Evolutionary conservation across 2,888 invertebrate genomes (phyloP).

Genomic region (Caenorhabditis plicata): DNA sequence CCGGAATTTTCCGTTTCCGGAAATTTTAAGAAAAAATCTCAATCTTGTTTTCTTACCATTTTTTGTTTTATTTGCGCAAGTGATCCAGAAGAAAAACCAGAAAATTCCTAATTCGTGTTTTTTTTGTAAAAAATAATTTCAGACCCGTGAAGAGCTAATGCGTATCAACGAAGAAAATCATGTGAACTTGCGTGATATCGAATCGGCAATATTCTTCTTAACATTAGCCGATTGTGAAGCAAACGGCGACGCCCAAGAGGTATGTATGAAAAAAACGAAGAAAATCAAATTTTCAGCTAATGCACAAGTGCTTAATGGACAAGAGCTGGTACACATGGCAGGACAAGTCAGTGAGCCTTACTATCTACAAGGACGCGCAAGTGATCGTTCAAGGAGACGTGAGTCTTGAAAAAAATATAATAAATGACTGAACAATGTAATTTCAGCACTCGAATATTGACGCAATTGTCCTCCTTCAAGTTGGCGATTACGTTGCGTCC

Average conservation of each 20-base stretch:
- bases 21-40: too few species aligned
- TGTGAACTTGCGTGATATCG: constrained; percentile 33
- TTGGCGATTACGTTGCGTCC: constrained; percentile 38
- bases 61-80: too few species aligned
- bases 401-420: constrained; percentile 48
- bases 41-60: too few species aligned
- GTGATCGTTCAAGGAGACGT: constrained; percentile 71
- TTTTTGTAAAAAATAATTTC: too few species aligned
- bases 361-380: constrained; percentile 41
- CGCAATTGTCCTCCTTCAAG: constrained; percentile 50
- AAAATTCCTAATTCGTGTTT: too few species aligned
- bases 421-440: too few species aligned
- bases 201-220: constrained; percentile 40
- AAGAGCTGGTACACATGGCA: constrained; percentile 72
- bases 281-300: constrained; percentile 61
- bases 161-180: constrained; percentile 32
- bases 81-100: too few species aligned
- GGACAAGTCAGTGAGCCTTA: constrained; percentile 70
- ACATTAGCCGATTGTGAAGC: constrained; percentile 59
- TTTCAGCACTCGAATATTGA: constrained; percentile 55
- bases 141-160: constrained; percentile 47
- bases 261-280: background rate
- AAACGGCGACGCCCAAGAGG: constrained; percentile 16
- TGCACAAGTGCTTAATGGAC: constrained; percentile 68
- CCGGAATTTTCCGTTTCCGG: too few species aligned